Conservation (phyloP, 2,888 invertebrate genomes). For the Agonopterix arenella region DNA sequence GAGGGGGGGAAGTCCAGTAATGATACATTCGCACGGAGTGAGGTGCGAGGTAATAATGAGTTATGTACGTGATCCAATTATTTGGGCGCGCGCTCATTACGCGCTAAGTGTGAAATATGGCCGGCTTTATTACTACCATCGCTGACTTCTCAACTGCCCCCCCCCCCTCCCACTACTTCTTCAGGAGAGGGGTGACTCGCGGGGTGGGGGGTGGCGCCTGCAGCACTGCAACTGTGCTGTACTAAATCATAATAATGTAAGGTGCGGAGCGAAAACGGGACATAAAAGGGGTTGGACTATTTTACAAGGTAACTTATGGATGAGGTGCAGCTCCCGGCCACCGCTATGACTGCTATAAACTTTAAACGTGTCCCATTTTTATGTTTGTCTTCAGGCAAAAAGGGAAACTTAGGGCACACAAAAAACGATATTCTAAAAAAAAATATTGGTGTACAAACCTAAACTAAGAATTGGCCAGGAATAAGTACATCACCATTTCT, state of each 20-base stretch:
- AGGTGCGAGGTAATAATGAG: slow-evolving; percentile 77
- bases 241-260: slow-evolving; percentile 72
- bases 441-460: too few species aligned
- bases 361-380: neutral
- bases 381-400: neutral
- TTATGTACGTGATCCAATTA: slow-evolving; percentile 79
- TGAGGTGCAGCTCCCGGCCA: neutral
- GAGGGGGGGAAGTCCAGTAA: slow-evolving; percentile 33
- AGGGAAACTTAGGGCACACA: too few species aligned
- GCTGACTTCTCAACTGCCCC: slow-evolving; percentile 43
- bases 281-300: slow-evolving; percentile 20
- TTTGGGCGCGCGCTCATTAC: slow-evolving; percentile 78
- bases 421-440: too few species aligned
- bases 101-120: slow-evolving; percentile 78
- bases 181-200: slow-evolving; percentile 8
- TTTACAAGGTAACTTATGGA: slow-evolving; percentile 16
- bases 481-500: too few species aligned
- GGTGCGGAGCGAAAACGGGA: slow-evolving; percentile 42
- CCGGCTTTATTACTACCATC: slow-evolving; percentile 70
- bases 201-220: slow-evolving; percentile 17
- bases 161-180: slow-evolving; percentile 7
- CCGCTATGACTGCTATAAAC: neutral
- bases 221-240: slow-evolving; percentile 61
- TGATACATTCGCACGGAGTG: slow-evolving; percentile 71
- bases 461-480: too few species aligned